Percentiles rank a stretch among this genome's conserved stretches.
Evolutionary conservation across 2,888 invertebrate genomes (phyloP).

Genomic region (Tinea trinotella): DNA sequence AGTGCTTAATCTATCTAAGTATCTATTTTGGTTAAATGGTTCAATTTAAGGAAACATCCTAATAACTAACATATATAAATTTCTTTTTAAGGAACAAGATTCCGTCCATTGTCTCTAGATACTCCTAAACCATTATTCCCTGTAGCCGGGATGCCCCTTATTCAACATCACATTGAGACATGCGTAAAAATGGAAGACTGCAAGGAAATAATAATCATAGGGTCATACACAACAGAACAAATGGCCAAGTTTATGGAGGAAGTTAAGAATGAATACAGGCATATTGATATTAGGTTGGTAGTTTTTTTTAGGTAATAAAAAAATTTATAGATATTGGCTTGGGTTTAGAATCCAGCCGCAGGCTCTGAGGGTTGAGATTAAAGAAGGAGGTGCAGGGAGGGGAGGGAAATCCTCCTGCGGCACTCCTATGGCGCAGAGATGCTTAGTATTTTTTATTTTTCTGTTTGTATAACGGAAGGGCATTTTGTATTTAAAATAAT

Average conservation of each 20-base stretch:
- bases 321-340: too few species aligned
- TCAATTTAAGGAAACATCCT: too few species aligned
- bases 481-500: too few species aligned
- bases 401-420: too few species aligned
- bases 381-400: too few species aligned
- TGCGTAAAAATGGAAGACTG: slow-evolving; percentile 84
- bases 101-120: slow-evolving; percentile 95
- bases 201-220: slow-evolving; percentile 93
- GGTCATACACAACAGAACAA: slow-evolving; percentile 89
- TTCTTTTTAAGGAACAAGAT: slow-evolving; percentile 85
- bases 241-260: slow-evolving; percentile 89
- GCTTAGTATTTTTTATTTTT: too few species aligned
- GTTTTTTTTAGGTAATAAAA: too few species aligned
- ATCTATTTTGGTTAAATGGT: not conserved
- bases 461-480: too few species aligned
- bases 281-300: slow-evolving; percentile 80
- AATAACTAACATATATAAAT: not conserved
- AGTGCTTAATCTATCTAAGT: not conserved
- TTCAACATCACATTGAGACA: slow-evolving; percentile 98
- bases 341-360: too few species aligned
- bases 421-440: too few species aligned
- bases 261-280: slow-evolving; percentile 84
- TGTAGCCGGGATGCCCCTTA: slow-evolving; percentile 94
- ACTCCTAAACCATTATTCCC: slow-evolving; percentile 99
- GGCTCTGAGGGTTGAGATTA: too few species aligned